Evolutionary conservation across 2,888 invertebrate species (phyloP).

Genomic region (Ormia ochracea): DNA sequence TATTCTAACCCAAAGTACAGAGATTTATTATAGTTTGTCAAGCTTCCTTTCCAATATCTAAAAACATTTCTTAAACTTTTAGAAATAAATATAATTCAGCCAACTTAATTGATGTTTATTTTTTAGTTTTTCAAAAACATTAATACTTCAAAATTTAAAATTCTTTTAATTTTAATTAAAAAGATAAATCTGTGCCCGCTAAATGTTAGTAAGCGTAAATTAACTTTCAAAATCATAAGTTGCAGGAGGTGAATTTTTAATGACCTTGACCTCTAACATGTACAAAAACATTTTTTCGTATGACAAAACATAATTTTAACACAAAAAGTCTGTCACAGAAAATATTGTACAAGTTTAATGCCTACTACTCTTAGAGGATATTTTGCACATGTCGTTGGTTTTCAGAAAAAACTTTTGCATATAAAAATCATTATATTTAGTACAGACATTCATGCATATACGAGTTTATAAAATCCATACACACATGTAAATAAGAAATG

Average conservation of each 20-base stretch:
- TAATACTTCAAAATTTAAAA: too few relatives aligned
- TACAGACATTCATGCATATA: constrained; percentile 15
- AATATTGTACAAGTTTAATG: constrained; percentile 2
- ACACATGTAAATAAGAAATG: neutral
- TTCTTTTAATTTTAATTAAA: too few relatives aligned
- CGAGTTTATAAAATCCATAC: neutral
- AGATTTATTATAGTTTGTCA: too few relatives aligned
- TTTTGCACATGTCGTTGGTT: neutral
- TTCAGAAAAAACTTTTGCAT: constrained; percentile 36
- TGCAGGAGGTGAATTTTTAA: constrained; percentile 76
- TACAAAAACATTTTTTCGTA: neutral
- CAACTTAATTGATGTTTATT: too few relatives aligned
- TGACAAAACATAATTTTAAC: constrained; percentile 72
- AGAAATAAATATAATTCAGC: too few relatives aligned
- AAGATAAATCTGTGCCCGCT: neutral
- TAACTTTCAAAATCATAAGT: constrained; percentile 19
- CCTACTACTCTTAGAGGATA: neutral
- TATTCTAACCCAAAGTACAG: too few relatives aligned
- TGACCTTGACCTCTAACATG: constrained; percentile 76
- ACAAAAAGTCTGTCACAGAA: constrained; percentile 60
- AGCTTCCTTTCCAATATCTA: too few relatives aligned
- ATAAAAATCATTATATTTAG: constrained; percentile 51
- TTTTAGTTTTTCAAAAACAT: too few relatives aligned
- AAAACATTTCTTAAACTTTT: too few relatives aligned
- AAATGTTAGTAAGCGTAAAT: constrained; percentile 18